Conservation (phyloP, 1,140 invertebrate species). For the Drosophila ambigua region DNA sequence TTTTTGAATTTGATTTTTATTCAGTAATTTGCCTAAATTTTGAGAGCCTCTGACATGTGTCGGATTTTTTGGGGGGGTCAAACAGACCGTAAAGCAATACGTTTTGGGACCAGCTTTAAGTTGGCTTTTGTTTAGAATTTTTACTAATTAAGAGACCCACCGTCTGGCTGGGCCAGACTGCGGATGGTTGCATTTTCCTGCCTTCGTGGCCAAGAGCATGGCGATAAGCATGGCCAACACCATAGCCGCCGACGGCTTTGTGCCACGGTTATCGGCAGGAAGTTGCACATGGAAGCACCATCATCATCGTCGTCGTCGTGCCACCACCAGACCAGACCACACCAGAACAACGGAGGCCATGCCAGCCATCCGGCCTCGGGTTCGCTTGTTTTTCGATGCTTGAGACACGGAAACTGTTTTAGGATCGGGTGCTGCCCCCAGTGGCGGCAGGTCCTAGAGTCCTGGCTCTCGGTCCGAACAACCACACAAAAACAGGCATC, state of each 20-base stretch:
- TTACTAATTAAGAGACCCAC: slow-evolving; percentile 53
- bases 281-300: slow-evolving; percentile 69
- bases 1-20: slow-evolving; percentile 38
- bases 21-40: slow-evolving; percentile 48
- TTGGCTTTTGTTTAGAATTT: background rate
- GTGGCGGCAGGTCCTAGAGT: slow-evolving; percentile 7
- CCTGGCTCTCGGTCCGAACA: background rate
- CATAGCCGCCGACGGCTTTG: slow-evolving; percentile 36
- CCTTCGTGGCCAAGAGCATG: slow-evolving; percentile 51
- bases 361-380: slow-evolving; percentile 35
- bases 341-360: slow-evolving; percentile 23
- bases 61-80: slow-evolving; percentile 18
- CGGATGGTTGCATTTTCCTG: slow-evolving; percentile 40
- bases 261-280: slow-evolving; percentile 69
- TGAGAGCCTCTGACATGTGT: slow-evolving; percentile 55
- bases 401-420: slow-evolving; percentile 76
- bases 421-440: slow-evolving; percentile 17
- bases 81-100: slow-evolving; percentile 20
- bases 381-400: slow-evolving; percentile 54
- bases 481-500: slow-evolving; percentile 73
- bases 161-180: slow-evolving; percentile 23
- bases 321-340: slow-evolving; percentile 26
- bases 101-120: slow-evolving; percentile 23
- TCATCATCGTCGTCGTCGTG: slow-evolving; percentile 11
- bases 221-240: slow-evolving; percentile 54